Conservation (phyloP, 2,888 invertebrate species). For the Craniophora ligustri region DNA sequence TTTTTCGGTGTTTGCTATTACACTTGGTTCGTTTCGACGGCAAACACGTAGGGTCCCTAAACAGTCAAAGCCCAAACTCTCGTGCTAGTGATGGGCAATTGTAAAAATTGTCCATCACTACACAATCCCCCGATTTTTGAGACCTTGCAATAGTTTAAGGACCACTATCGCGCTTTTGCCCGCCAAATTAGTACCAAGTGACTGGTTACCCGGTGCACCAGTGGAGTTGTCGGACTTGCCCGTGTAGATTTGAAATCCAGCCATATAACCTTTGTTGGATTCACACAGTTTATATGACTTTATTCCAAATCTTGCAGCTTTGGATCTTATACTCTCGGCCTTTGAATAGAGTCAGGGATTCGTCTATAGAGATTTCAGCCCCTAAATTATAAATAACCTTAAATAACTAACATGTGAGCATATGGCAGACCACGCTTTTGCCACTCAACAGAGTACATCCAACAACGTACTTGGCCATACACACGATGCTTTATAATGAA, state of each 20-base stretch:
- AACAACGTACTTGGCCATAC: too few relatives aligned
- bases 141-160: slow-evolving; percentile 33
- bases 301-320: too few relatives aligned
- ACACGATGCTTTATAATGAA: too few relatives aligned
- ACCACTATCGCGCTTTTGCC: slow-evolving; percentile 6
- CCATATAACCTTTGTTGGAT: too few relatives aligned
- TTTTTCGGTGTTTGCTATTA: too few relatives aligned
- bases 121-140: slow-evolving; percentile 30
- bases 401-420: too few relatives aligned
- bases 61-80: slow-evolving; percentile 44
- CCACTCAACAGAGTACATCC: too few relatives aligned
- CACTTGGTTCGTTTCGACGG: slow-evolving; percentile 40
- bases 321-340: too few relatives aligned
- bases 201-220: background rate
- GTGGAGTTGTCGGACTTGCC: background rate
- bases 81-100: slow-evolving; percentile 44
- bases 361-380: slow-evolving; percentile 28
- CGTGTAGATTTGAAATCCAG: too few relatives aligned
- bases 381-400: slow-evolving; percentile 10
- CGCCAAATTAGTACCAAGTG: slow-evolving; percentile 6
- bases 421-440: too few relatives aligned
- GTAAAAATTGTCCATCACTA: slow-evolving; percentile 38
- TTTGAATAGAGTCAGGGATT: too few relatives aligned
- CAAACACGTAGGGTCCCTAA: slow-evolving; percentile 44
- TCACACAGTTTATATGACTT: too few relatives aligned